Base-by-base conservation (phyloP, 2,888 invertebrate genomes). In the Scelioninae gen. 1 region DNA sequence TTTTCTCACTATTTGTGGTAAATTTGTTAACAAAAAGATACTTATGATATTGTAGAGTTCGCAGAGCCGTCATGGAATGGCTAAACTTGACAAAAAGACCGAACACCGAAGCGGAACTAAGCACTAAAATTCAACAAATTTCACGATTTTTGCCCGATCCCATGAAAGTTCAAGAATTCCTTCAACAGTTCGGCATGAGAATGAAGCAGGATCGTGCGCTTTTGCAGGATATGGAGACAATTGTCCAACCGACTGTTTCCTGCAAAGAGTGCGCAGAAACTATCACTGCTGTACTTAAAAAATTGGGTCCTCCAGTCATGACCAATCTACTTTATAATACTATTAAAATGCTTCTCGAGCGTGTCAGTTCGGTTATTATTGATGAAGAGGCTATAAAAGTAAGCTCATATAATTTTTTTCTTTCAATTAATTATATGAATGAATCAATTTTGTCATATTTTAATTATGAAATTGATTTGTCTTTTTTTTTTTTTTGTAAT, bases 321-420 rank as follows among this genome's bases (percentile, higher is more conserved):
- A 98, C 98, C 1, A 98, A 98, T 93, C 93, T 98, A 40, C 97
- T 98, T 92, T 98, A 98, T 93, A 98, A 98, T 92, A 98, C 98
- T 0, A 97, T 99, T 47, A 99, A 99, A 93, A 97, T 97, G 95
- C 93, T 99, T 56, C 93, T 99, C 75, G 99, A 99, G 92, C 94
- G 99, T 77, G 96, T 98, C 11, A 98, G 98, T 84, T 98, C 98
- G 0, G 98, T 99, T 5, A 97, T 99, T 96, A 96, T 99, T 10
- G 99, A 99, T 92, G 96, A 96, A 88, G 96, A 96, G 84, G 96
- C 98, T 0, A 94, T 98, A 87, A 95, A 96, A 83, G 95, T 97
- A 89, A n/a, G n/a, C n/a, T n/a, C n/a, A n/a, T n/a, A n/a, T n/a
- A n/a, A n/a, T n/a, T n/a, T n/a, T n/a, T n/a, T n/a, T n/a, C n/a